Conservation (phyloP, 2,797 vertebrate genomes). For the Borostomias antarcticus region DNA sequence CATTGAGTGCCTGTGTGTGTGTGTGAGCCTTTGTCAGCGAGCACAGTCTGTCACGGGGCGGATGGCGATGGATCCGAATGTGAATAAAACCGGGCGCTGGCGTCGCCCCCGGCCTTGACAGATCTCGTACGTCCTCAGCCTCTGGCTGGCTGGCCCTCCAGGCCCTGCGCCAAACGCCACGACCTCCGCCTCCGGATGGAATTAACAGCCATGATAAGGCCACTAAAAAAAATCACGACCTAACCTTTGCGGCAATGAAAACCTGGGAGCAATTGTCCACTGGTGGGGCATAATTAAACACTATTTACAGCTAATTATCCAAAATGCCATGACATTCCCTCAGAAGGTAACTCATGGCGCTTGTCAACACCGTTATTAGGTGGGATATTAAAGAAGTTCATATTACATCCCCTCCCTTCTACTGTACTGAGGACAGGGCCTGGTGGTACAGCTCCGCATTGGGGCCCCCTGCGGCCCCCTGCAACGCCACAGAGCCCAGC, state of each 20-base stretch:
- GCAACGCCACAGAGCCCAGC: constrained; percentile 15
- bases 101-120: no score
- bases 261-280: constrained; percentile 31
- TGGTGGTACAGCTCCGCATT: constrained; percentile 15
- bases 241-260: constrained; percentile 70
- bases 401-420: constrained; percentile 59
- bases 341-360: constrained; percentile 60
- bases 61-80: constrained; percentile 50
- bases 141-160: constrained; percentile 45
- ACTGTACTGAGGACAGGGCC: constrained; percentile 30
- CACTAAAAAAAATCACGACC: constrained; percentile 49
- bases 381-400: constrained; percentile 65
- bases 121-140: no score
- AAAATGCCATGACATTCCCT: constrained; percentile 75
- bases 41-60: constrained; percentile 21
- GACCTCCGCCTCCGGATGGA: constrained; percentile 29
- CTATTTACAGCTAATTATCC: constrained; percentile 73
- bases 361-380: constrained; percentile 75
- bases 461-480: background rate
- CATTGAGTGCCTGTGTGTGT: constrained; percentile 31
- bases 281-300: constrained; percentile 59
- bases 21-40: constrained; percentile 41
- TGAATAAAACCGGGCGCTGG: constrained; percentile 55
- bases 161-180: constrained; percentile 33
- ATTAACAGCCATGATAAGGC: constrained; percentile 52